phyloP scores from a whole-genome alignment of 1,140 invertebrate genomes.

The Drosophila jambulina region DNA sequence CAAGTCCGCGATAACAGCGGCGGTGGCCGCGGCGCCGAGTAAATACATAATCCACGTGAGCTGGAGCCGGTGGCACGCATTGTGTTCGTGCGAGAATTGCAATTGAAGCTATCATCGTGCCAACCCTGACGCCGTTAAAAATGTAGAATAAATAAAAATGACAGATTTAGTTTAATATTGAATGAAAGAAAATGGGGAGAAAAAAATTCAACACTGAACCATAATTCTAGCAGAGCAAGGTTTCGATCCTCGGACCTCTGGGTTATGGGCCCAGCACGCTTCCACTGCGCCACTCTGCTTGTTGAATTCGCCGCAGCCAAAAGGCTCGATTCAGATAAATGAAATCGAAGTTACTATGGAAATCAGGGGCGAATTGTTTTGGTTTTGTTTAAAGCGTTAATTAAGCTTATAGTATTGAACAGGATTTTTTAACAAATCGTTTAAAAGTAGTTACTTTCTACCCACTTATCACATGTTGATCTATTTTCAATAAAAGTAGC shows the following conservation, averaged over 20 bases:
- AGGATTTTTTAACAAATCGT: background rate
- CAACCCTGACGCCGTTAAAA: background rate
- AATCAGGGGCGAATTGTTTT: background rate
- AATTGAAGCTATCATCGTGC: background rate
- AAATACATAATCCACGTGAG: constrained; percentile 76
- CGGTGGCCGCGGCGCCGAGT: constrained; percentile 46
- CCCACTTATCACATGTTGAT: background rate
- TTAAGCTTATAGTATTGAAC: background rate
- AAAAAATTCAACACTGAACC: background rate
- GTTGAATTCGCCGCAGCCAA: background rate
- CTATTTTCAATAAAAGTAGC: background rate
- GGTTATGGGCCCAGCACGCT: constrained; percentile 99
- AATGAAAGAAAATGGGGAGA: constrained; percentile 4
- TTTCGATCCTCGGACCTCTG: constrained; percentile 99
- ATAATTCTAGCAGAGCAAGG: constrained; percentile 92
- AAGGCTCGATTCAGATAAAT: background rate
- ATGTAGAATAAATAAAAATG: background rate
- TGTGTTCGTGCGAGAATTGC: constrained; percentile 1
- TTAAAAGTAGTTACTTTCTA: background rate
- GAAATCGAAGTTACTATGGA: background rate
- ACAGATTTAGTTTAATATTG: background rate
- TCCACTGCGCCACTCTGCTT: constrained; percentile 98
- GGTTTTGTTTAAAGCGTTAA: background rate
- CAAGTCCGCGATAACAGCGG: constrained; percentile 39
- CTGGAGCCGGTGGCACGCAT: constrained; percentile 9